Evolutionary conservation across 2,888 invertebrate species (phyloP), one percentile per base, ranked within the genome.

Genomic region (Palloptera scutellata): DNA sequence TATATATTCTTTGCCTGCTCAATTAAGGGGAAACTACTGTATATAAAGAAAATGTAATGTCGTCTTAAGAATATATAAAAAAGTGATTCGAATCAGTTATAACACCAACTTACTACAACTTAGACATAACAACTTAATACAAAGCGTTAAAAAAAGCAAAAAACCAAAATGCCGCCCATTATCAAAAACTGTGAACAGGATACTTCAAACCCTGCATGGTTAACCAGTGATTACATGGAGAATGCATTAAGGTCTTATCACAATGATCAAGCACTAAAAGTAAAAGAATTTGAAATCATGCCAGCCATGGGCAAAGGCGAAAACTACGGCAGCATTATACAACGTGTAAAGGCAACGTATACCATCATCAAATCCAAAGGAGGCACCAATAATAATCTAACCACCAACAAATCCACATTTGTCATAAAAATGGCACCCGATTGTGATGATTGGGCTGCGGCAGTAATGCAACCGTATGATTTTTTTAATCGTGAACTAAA

Each of bases 401-500:
- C 66, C 2, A 79, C 79, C 1, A 68, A 74, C 58, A 30, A 13
- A 13, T 73, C 75, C 19, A 59, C 66, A 3, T 80, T 77, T 59
- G 80, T 84, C 13, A 72, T 83, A 1, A 84, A 84, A 68, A 80
- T 78, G 5, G 77, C 82, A 0, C 80, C 78, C 45, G 82, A 82
- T 57, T 75, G 76, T 3, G 77, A 82, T 70, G 80, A 82, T 42
- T 76, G 80, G 52, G 74, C 79, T 0, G 72, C 70, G 4, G 76
- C 77, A 30, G 70, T 72, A 3, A 80, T 84, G 72, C 76, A 75
- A 19, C 79, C 80, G 0, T 84, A 83, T 45, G 81, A 84, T 43
- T 79, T 83, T n/a, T 84, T 81, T 69, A 79, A 81, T 67, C 77
- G 83, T 6, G 84, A 84, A 71, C 81, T 84, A 74, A 73, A 77